Base-by-base conservation (phyloP, 2,113 vertebrate genomes). In the Puffinus mauretanicus region DNA sequence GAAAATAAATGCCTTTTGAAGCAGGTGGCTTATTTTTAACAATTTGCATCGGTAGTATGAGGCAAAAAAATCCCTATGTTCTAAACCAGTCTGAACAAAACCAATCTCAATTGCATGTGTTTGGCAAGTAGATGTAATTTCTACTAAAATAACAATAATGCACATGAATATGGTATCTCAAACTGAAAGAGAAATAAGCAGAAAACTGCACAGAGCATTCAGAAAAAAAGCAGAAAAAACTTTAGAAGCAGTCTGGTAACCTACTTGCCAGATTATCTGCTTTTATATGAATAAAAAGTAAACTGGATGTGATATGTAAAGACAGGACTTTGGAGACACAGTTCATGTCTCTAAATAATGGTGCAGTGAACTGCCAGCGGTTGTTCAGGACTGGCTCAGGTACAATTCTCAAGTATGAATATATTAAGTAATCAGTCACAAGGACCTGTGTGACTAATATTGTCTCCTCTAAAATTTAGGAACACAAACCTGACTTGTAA, bases 401-500 rank as follows among this genome's bases (percentile, higher is more conserved):
- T 87, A 72, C 88, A 88, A 2, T 65, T 38, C 62, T 86, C 26
- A 76, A 76, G 58, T 80, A 65, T 69, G 85, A 85, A 92, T 88
- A 72, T 65, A 90, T 94, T 93, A 79, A 94, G 58, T 65, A 95
- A 90, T 90, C 88, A 90, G 82, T 62, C 44, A 71, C 70, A 92
- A 92, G 62, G 66, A 93, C 61, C 82, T 90, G 21, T 79, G 82
- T 85, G 85, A 92, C 79, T 90, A 76, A 82, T 90, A 87, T 73
- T 78, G 57, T 87, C 42, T 93, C 36, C 72, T 62, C 52, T 90
- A 94, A 95, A 94, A 93, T 82, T 90, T 57, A 85, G 58, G 71
- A 94, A 42, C 29, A 82, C 61, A 94, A 86, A 76, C 24, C 49
- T 80, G 52, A 76, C 34, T 44, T 82, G 49, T 49, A 69, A 69